A percentile compares a stretch with the other conserved stretches of the same genome.
phyloP scores from a whole-genome alignment of 2,797 vertebrate species.

The Malacoraja senta region DNA sequence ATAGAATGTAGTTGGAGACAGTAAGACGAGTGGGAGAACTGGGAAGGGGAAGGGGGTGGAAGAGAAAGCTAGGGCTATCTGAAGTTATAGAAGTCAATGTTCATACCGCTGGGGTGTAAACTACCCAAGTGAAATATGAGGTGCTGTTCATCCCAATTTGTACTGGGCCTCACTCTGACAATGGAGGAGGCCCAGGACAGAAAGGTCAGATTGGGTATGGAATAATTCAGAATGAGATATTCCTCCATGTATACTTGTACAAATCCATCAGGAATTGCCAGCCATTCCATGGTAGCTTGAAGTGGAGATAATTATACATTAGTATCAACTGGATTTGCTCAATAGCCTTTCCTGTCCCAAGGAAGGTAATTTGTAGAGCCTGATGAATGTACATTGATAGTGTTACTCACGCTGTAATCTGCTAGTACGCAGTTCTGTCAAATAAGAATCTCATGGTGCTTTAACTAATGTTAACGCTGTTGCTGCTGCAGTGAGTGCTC shows the following conservation, averaged over 20 bases:
- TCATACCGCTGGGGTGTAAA: too few species aligned
- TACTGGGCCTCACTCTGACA: too few species aligned
- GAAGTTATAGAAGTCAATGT: too few species aligned
- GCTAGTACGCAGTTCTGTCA: not conserved
- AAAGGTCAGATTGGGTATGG: too few species aligned
- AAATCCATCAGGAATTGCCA: not conserved
- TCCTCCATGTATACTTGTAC: not conserved
- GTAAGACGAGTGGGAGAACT: too few species aligned
- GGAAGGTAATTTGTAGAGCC: not conserved
- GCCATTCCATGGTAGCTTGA: not conserved
- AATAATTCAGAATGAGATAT: too few species aligned
- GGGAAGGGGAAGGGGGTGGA: too few species aligned
- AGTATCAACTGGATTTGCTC: not conserved
- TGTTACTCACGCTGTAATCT: not conserved
- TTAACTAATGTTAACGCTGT: not conserved
- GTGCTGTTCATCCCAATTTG: too few species aligned
- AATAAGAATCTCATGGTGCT: not conserved
- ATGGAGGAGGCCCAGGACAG: too few species aligned
- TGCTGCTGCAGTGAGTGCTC: not conserved
- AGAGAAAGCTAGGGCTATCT: too few species aligned
- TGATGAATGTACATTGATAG: not conserved
- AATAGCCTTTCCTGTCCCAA: not conserved
- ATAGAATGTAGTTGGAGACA: too few species aligned
- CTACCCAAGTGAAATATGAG: too few species aligned
- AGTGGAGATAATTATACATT: not conserved